Evolutionary conservation across 2,113 vertebrate genomes (phyloP), one percentile per base, ranked within the genome.

Genomic region (Malurus melanocephalus): DNA sequence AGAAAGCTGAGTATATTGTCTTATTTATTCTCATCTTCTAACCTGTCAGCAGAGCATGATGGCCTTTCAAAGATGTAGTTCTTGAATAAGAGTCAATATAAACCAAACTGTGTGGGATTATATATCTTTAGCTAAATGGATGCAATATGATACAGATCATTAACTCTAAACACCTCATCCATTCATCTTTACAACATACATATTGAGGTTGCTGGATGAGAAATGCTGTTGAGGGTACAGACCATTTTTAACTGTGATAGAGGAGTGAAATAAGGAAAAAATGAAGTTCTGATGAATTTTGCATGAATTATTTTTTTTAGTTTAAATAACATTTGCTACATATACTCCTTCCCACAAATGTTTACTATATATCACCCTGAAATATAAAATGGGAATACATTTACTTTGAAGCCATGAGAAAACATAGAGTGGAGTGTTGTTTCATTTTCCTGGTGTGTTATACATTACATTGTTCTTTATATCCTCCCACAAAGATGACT

Each of bases 171-270:
- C 87, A 94, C 66, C 79, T 93, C 71, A 87, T 91, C 93, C 72
- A 93, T 95, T 97, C 92, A 93, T 96, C 95, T 95, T 96, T 83
- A 93, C 94, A 96, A 96, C 73, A 71, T 72, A 80, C 76, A 72
- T 79, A 86, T 65, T 94, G 78, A 95, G 72, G 52, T 49, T 92
- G 72, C 68, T 94, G 92, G 67, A 86, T 87, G 46, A 95, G 79
- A 95, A 94, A 91, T 93, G 33, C 43, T 88, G 20, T 33, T 65
- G 74, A 80, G 55, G 32, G 60, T 88, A 71, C 48, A 64, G 72
- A 48, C 21, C 65, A 92, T 95, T 97, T 94, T 94, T 66, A 90
- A 81, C 10, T 82, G 45, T 69, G 92, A 82, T 59, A 87, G 69
- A 74, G 74, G 49, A 74, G 80, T 90, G 85, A 91, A 91, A 45